These are phyloP conservation scores for Gallinago solitaria DNA, from an alignment of 2,797 vertebrate genomes.

Conservation along the genomic window DNA sequence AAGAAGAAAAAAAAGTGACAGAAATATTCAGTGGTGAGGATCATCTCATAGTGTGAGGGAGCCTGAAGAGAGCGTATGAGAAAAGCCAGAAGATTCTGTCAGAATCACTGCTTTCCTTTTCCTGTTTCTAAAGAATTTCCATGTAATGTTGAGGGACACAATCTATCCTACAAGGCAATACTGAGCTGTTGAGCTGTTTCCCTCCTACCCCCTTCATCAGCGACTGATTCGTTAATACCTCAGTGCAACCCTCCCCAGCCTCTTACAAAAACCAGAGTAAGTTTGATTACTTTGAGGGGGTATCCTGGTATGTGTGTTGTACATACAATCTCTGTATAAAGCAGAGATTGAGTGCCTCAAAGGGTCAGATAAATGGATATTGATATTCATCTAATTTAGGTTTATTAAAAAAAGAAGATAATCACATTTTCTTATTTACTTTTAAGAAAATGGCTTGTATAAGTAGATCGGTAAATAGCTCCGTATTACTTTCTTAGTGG, in stretches of 20 bases:
- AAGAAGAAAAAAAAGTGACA: not conserved
- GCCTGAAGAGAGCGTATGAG: not conserved
- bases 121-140: not conserved
- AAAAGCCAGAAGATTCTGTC: not conserved
- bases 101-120: not conserved
- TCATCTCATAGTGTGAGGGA: not conserved
- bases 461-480: not conserved
- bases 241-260: not conserved
- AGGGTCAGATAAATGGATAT: not conserved
- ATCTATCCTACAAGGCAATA: not conserved
- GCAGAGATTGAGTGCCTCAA: not conserved
- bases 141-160: not conserved
- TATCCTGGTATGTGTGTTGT: not conserved
- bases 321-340: not conserved
- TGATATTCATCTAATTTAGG: not conserved
- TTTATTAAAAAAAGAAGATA: not conserved
- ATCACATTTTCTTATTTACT: not conserved
- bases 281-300: not conserved
- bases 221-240: not conserved
- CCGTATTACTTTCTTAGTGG: not conserved
- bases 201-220: fast-evolving
- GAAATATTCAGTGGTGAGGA: not conserved
- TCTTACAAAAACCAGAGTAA: not conserved
- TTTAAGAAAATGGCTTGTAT: not conserved
- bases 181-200: too few species aligned